These are phyloP conservation scores for Drosophila elegans DNA, from an alignment of 1,140 invertebrate genomes.

Conservation along the genomic window DNA sequence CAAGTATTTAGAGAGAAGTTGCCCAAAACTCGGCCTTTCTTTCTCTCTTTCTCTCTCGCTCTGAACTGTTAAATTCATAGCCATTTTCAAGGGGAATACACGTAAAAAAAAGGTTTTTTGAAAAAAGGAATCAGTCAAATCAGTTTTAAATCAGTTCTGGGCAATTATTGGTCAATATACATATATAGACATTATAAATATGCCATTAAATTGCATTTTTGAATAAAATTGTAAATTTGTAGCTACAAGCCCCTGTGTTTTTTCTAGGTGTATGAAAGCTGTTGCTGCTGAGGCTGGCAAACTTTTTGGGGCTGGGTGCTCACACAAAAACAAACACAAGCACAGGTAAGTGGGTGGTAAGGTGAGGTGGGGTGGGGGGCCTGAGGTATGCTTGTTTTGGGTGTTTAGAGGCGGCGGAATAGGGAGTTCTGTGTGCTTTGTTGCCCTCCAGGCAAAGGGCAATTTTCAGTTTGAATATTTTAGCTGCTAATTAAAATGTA, in stretches of 20 bases:
- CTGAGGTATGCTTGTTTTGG: constrained; percentile 2
- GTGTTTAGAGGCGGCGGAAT: constrained; percentile 3
- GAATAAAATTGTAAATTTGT: too few species aligned
- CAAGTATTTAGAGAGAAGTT: constrained; percentile 54
- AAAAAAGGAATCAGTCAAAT: too few species aligned
- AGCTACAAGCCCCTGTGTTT: too few species aligned
- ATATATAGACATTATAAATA: too few species aligned
- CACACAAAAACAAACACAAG: constrained; percentile 45
- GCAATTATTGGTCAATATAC: too few species aligned
- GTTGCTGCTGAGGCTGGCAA: constrained; percentile 40
- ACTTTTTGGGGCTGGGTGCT: constrained; percentile 31
- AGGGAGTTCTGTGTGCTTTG: constrained; percentile 8
- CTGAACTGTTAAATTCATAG: constrained; percentile 71
- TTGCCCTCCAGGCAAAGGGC: constrained; percentile 64
- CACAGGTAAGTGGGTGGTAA: constrained; percentile 6
- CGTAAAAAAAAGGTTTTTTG: not conserved
- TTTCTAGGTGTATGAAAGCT: constrained; percentile 14
- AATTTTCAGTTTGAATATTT: constrained; percentile 82
- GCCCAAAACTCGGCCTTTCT: constrained; percentile 7
- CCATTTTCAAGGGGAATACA: constrained; percentile 32
- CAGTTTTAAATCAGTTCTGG: too few species aligned
- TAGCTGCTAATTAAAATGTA: constrained; percentile 82
- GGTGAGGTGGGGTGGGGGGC: not conserved
- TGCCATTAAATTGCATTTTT: not conserved
- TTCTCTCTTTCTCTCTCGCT: constrained; percentile 15